Base-by-base conservation (phyloP, 1,140 invertebrate genomes). In the Drosophila repletoides region DNA sequence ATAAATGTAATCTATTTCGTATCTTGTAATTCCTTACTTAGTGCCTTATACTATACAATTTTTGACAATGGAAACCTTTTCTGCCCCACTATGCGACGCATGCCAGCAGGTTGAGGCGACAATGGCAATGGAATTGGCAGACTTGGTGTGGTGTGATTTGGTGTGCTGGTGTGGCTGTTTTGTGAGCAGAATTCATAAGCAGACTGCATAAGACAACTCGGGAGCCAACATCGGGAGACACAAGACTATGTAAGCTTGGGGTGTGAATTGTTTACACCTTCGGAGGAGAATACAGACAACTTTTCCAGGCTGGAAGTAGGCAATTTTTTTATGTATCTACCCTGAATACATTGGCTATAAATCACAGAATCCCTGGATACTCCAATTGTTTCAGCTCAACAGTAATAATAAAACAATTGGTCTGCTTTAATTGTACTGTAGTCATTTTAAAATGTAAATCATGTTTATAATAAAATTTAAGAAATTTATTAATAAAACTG, bases 161-260 rank as follows among this genome's bases (percentile, higher is more conserved):
- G 53, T 41, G 45, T 49, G 28, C 41, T 49, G 55, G 53, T 41
- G 45, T 49, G 28, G 51, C 21, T 28, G 26, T 63, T 58, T 49
- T 84, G 79, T 86, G 75, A 61, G 36, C 26, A 34, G 79, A 84
- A 84, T 84, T 84, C 41, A 56, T 69, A 84, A 84, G 38, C 79
- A 79, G 75, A 55, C n/a, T n/a, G n/a, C n/a, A n/a, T 15, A 33
- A 53, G 21, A 29, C 34, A 48, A 43, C 31, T 41, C 52, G 15
- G 31, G 38, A 14, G 9, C 41, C 33, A 46, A 22, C 53, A 21
- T 48, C 67, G 49, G 52, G 59, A 49, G 71, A 71, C 29, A 36
- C 26, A 58, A 31, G 17, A 28, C 31, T 43, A 31, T 51, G 7
- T 19, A 34, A 24, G 38, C 29, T 56, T 28, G 36, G 71, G 60